Conservation (phyloP, 2,888 invertebrate species). For the Dendrolimus pini region DNA sequence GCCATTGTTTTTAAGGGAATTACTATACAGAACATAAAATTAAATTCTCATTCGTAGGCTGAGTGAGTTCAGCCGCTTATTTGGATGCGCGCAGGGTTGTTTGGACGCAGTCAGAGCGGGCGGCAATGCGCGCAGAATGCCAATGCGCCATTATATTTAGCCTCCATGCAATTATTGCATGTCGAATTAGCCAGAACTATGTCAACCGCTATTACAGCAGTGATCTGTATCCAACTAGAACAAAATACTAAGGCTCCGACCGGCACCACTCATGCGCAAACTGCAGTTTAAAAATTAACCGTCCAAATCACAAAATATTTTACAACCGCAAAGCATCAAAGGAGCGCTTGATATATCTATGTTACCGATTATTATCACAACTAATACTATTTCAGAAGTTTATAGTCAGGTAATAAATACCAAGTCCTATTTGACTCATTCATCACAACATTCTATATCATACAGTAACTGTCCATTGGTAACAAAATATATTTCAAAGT, state of each 20-base stretch:
- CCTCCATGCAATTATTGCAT: constrained; percentile 47
- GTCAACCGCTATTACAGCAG: constrained; percentile 28
- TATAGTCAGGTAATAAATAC: no score
- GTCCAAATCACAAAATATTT: background rate
- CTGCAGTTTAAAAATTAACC: background rate
- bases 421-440: no score
- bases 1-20: constrained; percentile 48
- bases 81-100: constrained; percentile 55
- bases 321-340: constrained; percentile 7
- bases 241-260: no score
- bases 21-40: constrained; percentile 45
- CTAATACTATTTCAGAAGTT: no score
- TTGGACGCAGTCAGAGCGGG: constrained; percentile 36
- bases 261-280: no score
- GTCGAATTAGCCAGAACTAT: constrained; percentile 53
- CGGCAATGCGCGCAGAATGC: constrained; percentile 44
- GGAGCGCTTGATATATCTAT: constrained; percentile 1
- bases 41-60: constrained; percentile 62
- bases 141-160: constrained; percentile 64
- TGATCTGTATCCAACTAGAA: background rate
- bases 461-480: no score
- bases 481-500: no score
- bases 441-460: no score
- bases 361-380: no score
- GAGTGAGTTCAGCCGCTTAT: constrained; percentile 45